A percentile compares a stretch with the other conserved stretches of the same genome.
Evolutionary conservation across 2,113 vertebrate species (phyloP).

Genomic region (Phalacrocorax brasilianus): DNA sequence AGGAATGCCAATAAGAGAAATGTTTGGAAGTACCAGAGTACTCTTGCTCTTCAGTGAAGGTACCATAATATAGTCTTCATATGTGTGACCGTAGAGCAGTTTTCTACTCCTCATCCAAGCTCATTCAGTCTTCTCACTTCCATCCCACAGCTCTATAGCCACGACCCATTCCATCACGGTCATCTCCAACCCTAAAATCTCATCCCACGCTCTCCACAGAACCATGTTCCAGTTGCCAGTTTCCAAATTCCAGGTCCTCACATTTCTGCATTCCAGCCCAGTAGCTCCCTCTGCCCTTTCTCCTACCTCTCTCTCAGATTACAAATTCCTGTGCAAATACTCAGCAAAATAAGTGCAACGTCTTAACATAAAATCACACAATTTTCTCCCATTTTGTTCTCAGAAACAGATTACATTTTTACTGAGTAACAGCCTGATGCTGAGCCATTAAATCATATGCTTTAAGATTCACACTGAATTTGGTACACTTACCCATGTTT

Average conservation of each 20-base stretch:
- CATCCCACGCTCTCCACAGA: background rate
- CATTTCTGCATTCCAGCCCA: background rate
- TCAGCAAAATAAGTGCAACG: background rate
- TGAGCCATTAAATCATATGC: background rate
- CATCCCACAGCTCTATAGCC: background rate
- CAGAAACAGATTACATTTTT: background rate
- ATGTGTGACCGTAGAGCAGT: background rate
- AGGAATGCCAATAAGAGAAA: background rate
- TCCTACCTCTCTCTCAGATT: background rate
- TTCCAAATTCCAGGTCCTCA: background rate
- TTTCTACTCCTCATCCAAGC: background rate
- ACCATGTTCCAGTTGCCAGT: background rate
- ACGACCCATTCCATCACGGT: accelerated
- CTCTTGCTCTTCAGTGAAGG: background rate
- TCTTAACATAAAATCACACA: background rate
- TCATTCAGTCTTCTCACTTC: background rate
- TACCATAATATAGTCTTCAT: background rate
- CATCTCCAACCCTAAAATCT: background rate
- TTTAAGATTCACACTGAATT: background rate
- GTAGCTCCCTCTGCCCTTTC: background rate
- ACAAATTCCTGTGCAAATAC: background rate
- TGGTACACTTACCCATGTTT: background rate
- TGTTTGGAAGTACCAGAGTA: background rate
- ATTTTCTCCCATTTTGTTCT: background rate
- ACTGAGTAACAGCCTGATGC: background rate